These are phyloP conservation scores for Drosophila eohydei DNA, from an alignment of 2,888 invertebrate species.

Conservation along the genomic window DNA sequence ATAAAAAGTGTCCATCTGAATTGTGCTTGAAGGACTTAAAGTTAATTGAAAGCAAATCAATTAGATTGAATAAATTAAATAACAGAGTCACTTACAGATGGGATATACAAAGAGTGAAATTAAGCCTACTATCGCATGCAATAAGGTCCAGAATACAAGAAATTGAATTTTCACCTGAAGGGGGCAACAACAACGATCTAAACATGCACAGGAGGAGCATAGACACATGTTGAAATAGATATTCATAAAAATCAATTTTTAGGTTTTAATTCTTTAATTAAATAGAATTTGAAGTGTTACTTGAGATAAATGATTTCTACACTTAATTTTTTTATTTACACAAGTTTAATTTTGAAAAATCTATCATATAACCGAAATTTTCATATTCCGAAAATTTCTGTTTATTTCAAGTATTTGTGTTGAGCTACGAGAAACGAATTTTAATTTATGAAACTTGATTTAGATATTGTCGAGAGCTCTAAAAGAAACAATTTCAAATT, in stretches of 20 bases:
- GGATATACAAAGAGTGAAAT: neutral
- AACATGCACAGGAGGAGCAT: neutral
- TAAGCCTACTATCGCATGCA: neutral
- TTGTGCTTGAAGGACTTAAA: neutral
- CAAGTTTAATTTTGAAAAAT: neutral
- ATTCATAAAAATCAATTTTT: neutral
- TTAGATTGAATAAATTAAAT: neutral
- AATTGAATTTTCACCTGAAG: slow-evolving; percentile 7
- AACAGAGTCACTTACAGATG: neutral
- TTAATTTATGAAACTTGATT: neutral
- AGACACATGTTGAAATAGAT: neutral
- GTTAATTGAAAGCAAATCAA: too few species aligned
- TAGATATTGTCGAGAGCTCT: too few species aligned
- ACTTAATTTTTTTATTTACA: neutral
- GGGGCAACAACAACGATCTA: neutral
- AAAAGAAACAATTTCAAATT: too few species aligned
- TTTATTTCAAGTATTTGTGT: neutral
- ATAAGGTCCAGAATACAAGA: slow-evolving; percentile 3
- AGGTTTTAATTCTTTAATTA: neutral
- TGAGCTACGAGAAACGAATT: neutral
- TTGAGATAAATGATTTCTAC: too few species aligned
- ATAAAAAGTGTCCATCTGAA: neutral
- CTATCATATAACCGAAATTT: neutral
- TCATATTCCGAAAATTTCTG: too few species aligned
- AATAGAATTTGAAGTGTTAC: neutral